phyloP scores from a whole-genome alignment of 1,140 invertebrate species.

The Zophobas atratus region DNA sequence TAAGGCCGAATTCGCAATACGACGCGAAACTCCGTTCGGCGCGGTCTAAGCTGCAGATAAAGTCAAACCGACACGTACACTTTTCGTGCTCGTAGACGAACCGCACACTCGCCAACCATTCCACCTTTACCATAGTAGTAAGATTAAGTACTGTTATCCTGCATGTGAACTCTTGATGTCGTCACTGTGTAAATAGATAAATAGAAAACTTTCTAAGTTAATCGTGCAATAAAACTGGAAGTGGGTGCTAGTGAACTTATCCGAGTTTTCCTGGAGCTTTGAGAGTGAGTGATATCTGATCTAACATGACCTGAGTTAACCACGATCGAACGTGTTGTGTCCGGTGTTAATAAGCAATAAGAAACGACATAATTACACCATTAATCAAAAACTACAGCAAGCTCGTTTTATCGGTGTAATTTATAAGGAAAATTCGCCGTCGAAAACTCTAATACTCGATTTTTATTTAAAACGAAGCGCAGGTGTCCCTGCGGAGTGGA shows the following conservation, averaged over 20 bases:
- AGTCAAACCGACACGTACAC: not conserved
- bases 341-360: too few relatives aligned
- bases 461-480: slow-evolving; percentile 19
- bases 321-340: too few relatives aligned
- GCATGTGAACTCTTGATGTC: slow-evolving; percentile 4
- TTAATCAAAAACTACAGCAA: too few relatives aligned
- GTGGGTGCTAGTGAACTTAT: too few relatives aligned
- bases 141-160: too few relatives aligned
- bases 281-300: too few relatives aligned
- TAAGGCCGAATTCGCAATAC: slow-evolving; percentile 34
- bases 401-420: not conserved
- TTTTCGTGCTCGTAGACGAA: not conserved
- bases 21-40: slow-evolving; percentile 33
- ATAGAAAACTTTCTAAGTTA: not conserved
- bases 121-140: not conserved
- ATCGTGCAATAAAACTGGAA: not conserved
- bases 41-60: not conserved
- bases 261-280: too few relatives aligned
- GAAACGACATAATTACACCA: too few relatives aligned
- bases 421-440: not conserved
- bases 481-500: not conserved
- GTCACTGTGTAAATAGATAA: not conserved
- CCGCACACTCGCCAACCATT: not conserved
- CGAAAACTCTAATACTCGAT: not conserved
- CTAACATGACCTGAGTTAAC: too few relatives aligned